Evolutionary conservation across 2,113 vertebrate species (phyloP), one percentile per base, ranked within the genome.

Genomic region (Climacteris rufus): DNA sequence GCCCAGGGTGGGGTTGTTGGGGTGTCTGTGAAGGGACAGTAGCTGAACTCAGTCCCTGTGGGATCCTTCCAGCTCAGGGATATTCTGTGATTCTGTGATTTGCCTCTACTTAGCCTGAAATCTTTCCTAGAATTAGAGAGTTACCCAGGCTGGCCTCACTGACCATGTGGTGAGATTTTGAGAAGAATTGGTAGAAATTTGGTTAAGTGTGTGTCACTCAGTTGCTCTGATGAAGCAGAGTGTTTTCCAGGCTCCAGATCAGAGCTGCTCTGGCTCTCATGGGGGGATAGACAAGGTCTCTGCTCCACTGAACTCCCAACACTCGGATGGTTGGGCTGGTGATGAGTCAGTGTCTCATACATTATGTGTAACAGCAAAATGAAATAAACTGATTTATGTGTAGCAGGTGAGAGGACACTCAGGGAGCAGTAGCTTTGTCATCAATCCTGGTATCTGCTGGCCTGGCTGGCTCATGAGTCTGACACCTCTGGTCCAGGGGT

Each of bases 41-140:
- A 0, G 27, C 7, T 25, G 44, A 14, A 0, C 2, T 40, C 2
- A 2, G 5, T 42, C 81, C 24, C 4, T 3, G 14, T 2, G 45
- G 15, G 7, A 30, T 31, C 24, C 10, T 28, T 21, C 9, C 37
- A 70, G 2, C 2, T 24, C 35, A 70, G 37, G 24, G 42, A 42
- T 42, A 42, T 42, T 42, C 42, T 50, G 20, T 54, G 30, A 21
- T 37, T 78, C 27, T 39, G 0, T 63, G 9, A n/a, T 74, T 69
- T 59, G 27, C 45, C 25, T 65, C 30, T 56, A 7, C 37, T 69
- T n/a, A 45, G 50, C 70, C 20, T 61, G 56, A 85, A 64, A 64
- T 54, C 49, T 60, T 56, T 64, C 40, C 54, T 31, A 31, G 70
- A 56, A 40, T 37, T 20, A 72, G 20, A n/a, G 33, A 33, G 16